Conservation (phyloP, 1,140 invertebrate species). For the Colletes gigas region DNA sequence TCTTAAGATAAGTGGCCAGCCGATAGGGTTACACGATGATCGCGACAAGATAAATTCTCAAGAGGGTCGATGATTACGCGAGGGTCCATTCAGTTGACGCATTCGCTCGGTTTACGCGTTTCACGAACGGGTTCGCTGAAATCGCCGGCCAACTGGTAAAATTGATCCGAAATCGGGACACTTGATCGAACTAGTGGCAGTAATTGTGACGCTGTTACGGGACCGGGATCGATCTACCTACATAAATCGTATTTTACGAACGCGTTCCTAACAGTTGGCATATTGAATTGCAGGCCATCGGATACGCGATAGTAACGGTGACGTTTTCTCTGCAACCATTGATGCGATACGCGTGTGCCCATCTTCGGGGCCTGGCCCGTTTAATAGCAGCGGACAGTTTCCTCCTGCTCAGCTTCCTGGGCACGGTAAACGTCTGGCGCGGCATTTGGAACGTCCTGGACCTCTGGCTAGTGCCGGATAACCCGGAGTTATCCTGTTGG, state of each 20-base stretch:
- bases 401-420: conserved; percentile 88
- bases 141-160: not conserved
- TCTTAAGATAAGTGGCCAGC: conserved; percentile 1
- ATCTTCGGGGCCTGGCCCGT: conserved; percentile 84
- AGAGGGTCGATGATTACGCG: conserved; percentile 47
- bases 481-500: conserved; percentile 88
- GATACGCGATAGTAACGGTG: conserved; percentile 86
- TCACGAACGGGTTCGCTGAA: conserved; percentile 1
- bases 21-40: not conserved
- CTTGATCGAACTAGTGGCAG: not conserved
- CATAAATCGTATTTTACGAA: conserved; percentile 5
- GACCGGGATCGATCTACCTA: not conserved
- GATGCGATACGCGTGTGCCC: conserved; percentile 85
- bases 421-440: conserved; percentile 93
- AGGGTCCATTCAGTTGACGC: conserved; percentile 42
- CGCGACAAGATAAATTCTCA: conserved; percentile 33
- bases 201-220: not conserved
- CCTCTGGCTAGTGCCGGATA: conserved; percentile 89
- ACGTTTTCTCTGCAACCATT: conserved; percentile 88
- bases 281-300: conserved; percentile 84
- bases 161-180: not conserved
- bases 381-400: conserved; percentile 88
- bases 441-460: conserved; percentile 91
- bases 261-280: not conserved
- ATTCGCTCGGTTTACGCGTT: conserved; percentile 31